Base-by-base conservation (phyloP, 2,797 vertebrate genomes). In the Trematomus bernacchii region DNA sequence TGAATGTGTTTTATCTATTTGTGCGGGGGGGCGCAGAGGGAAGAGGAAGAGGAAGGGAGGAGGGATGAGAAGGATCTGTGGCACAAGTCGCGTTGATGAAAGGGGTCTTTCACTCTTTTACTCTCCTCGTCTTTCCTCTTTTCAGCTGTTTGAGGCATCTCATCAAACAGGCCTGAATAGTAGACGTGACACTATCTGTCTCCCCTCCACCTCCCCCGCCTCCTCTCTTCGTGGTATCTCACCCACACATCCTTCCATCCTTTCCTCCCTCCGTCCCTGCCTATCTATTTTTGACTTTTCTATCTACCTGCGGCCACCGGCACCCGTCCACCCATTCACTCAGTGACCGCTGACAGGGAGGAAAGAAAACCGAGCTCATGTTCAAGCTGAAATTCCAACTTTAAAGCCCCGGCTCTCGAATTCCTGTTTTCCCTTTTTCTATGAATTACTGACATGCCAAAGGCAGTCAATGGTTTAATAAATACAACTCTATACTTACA, bases 1-100 rank as follows among this genome's bases (percentile, higher is more conserved):
- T 91, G 90, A 91, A 88, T 87, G 85, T 89, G 85, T 90, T 93
- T 91, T 91, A 90, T 92, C 89, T 88, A 33, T 78, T 78, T 44
- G 59, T 67, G 66, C 13, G 33, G 77, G 73, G 71, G 30, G 14
- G 37, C 33, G 60, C 11, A 5, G 43, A 64, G 30, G 43, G 77
- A 54, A 55, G 44, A 61, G 69, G 64, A 68, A 42, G 79, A 4
- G 5, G 18, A 12, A 37, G 63, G 50, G 18, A 18, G 60, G 48
- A 54, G 2, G 47, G 58, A 57, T 5, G 37, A 83, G 78, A 71
- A 77, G 80, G 71, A 58, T 85, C 63, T 73, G 79, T 58, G 16
- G 80, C 76, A 80, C 83, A 74, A 89, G 84, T 85, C 55, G 62
- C 52, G 3, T 40, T 82, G 86, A 88, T 91, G 90, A 93, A 93